phyloP scores from a whole-genome alignment of 2,797 vertebrate species.

The Anabas testudineus region DNA sequence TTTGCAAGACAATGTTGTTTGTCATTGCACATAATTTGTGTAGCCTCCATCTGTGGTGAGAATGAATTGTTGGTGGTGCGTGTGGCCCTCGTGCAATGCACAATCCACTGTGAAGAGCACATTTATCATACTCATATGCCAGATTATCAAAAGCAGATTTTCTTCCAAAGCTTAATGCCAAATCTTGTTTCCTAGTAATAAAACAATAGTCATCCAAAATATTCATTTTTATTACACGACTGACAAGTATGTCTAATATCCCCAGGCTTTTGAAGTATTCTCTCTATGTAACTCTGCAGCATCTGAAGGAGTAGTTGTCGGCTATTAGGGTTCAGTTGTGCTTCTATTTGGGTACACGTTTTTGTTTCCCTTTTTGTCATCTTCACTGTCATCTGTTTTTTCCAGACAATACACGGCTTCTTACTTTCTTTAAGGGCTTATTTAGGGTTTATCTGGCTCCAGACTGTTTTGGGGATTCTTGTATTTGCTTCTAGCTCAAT shows the following conservation, averaged over 20 bases:
- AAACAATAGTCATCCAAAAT: constrained; percentile 37
- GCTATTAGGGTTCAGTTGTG: constrained; percentile 49
- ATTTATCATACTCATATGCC: constrained; percentile 23
- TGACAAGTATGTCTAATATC: constrained; percentile 23
- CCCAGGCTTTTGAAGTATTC: constrained; percentile 59
- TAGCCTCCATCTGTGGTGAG: constrained; percentile 42
- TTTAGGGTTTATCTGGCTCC: constrained; percentile 48
- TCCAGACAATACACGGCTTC: constrained; percentile 25
- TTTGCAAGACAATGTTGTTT: constrained; percentile 26
- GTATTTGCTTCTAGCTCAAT: constrained; percentile 41
- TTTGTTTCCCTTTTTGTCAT: constrained; percentile 63
- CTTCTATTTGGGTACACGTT: constrained; percentile 54
- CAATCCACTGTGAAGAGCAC: constrained; percentile 35
- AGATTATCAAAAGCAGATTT: constrained; percentile 48
- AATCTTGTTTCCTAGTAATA: constrained; percentile 22
- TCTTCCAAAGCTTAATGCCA: constrained; percentile 47
- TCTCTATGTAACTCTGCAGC: constrained; percentile 20
- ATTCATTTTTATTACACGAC: constrained; percentile 9
- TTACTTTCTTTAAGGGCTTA: constrained; percentile 61
- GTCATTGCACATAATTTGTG: constrained; percentile 47
- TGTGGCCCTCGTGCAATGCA: constrained; percentile 1
- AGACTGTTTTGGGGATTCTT: constrained; percentile 35
- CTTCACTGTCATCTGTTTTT: constrained; percentile 62
- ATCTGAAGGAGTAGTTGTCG: constrained; percentile 47
- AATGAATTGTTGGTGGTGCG: constrained; percentile 44